A percentile compares a stretch with the other conserved stretches of the same genome.
Evolutionary conservation across 2,113 vertebrate species (phyloP).

Genomic region (Chauna torquata): DNA sequence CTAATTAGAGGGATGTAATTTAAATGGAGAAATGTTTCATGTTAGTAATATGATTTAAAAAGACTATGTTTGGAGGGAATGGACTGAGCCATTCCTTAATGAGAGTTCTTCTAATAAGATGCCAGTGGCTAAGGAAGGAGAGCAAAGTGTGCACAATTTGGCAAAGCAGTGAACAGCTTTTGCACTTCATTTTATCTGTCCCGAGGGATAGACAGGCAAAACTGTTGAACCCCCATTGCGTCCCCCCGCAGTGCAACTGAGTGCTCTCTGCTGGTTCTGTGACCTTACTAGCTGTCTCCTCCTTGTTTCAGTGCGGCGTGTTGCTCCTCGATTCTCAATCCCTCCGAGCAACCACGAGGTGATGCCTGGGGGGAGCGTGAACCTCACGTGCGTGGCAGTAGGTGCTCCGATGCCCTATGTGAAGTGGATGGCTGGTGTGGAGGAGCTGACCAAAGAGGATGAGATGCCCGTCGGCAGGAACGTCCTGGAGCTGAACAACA

Average conservation of each 20-base stretch:
- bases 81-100: slow-evolving; percentile 48
- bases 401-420: slow-evolving; percentile 97
- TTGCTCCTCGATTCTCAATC: slow-evolving; percentile 98
- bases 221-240: not conserved
- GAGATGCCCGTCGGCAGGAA: slow-evolving; percentile 95
- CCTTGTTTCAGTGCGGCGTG: slow-evolving; percentile 91
- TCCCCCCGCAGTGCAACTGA: not conserved
- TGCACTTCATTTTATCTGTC: slow-evolving; percentile 46
- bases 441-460: slow-evolving; percentile 91
- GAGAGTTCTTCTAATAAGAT: slow-evolving; percentile 41
- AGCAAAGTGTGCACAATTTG: slow-evolving; percentile 27
- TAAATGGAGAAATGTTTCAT: slow-evolving; percentile 47
- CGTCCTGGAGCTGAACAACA: slow-evolving; percentile 90
- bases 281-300: slow-evolving; percentile 73
- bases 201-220: slow-evolving; percentile 22
- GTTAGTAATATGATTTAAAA: slow-evolving; percentile 58
- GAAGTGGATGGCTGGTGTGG: slow-evolving; percentile 91
- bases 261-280: not conserved
- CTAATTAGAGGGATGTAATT: slow-evolving; percentile 48
- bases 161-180: slow-evolving; percentile 39
- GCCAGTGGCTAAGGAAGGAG: slow-evolving; percentile 51
- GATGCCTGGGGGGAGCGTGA: slow-evolving; percentile 96
- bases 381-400: slow-evolving; percentile 96
- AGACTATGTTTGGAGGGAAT: slow-evolving; percentile 29
- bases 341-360: slow-evolving; percentile 96